Conservation (phyloP, 2,113 vertebrate genomes). For the Dipodomys ordii region DNA sequence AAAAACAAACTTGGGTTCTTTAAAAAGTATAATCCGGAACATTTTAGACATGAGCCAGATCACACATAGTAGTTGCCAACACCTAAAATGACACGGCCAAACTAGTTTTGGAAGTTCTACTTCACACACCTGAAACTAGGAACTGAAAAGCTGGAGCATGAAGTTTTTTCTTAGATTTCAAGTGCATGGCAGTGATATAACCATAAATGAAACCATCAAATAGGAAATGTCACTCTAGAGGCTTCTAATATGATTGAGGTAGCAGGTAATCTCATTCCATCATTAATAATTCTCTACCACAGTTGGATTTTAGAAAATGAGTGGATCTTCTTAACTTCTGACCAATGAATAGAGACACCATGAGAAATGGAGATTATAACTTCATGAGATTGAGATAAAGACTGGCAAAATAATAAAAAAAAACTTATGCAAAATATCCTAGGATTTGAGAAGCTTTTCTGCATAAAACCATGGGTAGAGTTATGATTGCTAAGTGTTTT, state of each 20-base stretch:
- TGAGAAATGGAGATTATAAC: slow-evolving; percentile 78
- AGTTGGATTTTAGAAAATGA: slow-evolving; percentile 58
- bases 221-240: slow-evolving; percentile 71
- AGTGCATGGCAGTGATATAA: slow-evolving; percentile 49
- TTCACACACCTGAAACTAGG: slow-evolving; percentile 62
- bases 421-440: slow-evolving; percentile 63
- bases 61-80: slow-evolving; percentile 88
- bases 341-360: slow-evolving; percentile 80
- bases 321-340: slow-evolving; percentile 76
- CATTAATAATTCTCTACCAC: slow-evolving; percentile 67
- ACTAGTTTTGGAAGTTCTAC: slow-evolving; percentile 71
- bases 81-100: slow-evolving; percentile 82
- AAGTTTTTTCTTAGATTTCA: slow-evolving; percentile 64
- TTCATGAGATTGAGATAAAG: slow-evolving; percentile 74
- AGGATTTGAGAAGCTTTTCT: slow-evolving; percentile 74
- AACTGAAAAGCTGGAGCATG: slow-evolving; percentile 59
- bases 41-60: slow-evolving; percentile 48
- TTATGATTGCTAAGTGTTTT: slow-evolving; percentile 68
- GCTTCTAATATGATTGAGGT: slow-evolving; percentile 63
- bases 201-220: slow-evolving; percentile 64
- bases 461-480: slow-evolving; percentile 57
- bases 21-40: not conserved
- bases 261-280: slow-evolving; percentile 57
- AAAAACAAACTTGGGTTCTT: slow-evolving; percentile 77
- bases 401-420: slow-evolving; percentile 70